Evolutionary conservation across 2,888 invertebrate genomes (phyloP).

Genomic region (Heliconius cydno): DNA sequence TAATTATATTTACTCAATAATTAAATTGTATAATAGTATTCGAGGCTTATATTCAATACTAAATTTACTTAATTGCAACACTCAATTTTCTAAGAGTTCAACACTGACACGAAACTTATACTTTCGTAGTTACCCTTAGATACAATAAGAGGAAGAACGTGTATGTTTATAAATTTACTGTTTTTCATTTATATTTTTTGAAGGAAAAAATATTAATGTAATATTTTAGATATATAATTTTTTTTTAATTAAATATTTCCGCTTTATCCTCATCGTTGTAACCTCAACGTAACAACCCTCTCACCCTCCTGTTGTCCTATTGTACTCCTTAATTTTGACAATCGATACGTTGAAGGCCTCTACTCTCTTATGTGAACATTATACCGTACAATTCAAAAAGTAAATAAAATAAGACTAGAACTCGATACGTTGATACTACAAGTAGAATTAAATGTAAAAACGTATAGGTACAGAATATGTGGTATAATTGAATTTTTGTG

Average conservation of each 20-base stretch:
- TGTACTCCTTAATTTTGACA: slow-evolving; percentile 66
- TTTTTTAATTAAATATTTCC: background rate
- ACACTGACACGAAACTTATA: too few species aligned
- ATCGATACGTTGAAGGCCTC: slow-evolving; percentile 70
- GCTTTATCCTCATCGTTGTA: background rate
- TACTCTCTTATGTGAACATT: slow-evolving; percentile 16
- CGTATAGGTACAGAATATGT: background rate
- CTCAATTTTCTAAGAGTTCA: too few species aligned
- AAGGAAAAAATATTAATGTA: too few species aligned
- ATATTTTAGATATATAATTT: too few species aligned
- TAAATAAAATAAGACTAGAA: background rate
- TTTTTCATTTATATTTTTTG: too few species aligned
- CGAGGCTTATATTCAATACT: background rate
- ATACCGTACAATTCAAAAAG: background rate
- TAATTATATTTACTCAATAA: background rate
- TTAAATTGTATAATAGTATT: background rate
- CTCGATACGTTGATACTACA: background rate
- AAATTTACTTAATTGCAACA: too few species aligned
- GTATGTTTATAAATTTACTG: too few species aligned
- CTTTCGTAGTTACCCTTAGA: too few species aligned
- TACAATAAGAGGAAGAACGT: too few species aligned
- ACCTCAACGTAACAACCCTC: slow-evolving; percentile 56
- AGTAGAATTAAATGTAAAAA: background rate
- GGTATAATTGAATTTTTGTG: background rate
- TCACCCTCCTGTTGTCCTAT: slow-evolving; percentile 62